Evolutionary conservation across 1,140 invertebrate genomes (phyloP).

Genomic region (Acromyrmex echinatior): DNA sequence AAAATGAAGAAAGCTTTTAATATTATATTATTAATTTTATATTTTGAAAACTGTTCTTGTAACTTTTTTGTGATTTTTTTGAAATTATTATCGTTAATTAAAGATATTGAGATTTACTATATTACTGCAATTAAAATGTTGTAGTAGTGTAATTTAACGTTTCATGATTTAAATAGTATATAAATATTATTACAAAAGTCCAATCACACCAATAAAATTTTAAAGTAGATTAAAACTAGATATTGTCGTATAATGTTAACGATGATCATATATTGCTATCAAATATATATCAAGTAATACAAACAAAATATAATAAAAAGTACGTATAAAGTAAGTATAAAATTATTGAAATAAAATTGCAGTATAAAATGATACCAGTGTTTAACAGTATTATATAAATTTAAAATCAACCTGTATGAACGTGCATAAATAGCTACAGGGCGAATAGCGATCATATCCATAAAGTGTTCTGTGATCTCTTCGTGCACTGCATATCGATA

Average conservation of each 20-base stretch:
- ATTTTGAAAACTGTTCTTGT: background rate
- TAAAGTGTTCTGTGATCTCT: constrained; percentile 69
- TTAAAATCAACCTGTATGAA: constrained; percentile 45
- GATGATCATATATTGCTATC: background rate
- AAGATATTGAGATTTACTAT: background rate
- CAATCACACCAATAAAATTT: background rate
- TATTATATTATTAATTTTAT: background rate
- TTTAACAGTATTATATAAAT: constrained; percentile 10
- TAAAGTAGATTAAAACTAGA: background rate
- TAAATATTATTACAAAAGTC: background rate
- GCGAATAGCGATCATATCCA: constrained; percentile 66
- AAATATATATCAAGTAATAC: background rate
- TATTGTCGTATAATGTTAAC: background rate
- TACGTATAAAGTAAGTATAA: background rate
- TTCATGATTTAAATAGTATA: background rate
- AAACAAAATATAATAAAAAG: background rate
- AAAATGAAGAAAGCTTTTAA: background rate
- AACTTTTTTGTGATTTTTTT: background rate
- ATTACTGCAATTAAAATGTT: background rate
- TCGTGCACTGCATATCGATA: constrained; percentile 70
- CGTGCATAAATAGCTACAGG: constrained; percentile 64
- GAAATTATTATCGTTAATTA: background rate
- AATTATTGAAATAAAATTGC: background rate
- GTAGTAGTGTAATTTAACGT: background rate
- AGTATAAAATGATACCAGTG: background rate